Evolutionary conservation across 2,797 vertebrate species (phyloP).

Genomic region (Leucoraja ocellata): DNA sequence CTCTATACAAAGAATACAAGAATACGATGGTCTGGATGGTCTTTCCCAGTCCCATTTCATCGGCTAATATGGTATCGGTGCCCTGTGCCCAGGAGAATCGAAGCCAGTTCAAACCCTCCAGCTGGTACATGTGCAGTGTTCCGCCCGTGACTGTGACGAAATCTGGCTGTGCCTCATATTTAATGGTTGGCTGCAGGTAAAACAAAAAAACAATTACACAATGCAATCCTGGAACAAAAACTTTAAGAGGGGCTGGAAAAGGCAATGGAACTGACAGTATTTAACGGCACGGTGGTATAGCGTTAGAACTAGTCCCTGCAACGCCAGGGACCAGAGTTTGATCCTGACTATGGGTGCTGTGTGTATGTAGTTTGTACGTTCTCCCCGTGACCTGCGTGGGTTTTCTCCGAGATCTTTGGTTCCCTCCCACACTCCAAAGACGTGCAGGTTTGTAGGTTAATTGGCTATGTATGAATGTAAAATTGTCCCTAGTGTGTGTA

Average conservation of each 20-base stretch:
- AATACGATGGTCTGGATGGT: conserved; percentile 96
- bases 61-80: conserved; percentile 89
- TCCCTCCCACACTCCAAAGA: no score
- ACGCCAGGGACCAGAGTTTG: no score
- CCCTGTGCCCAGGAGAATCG: conserved; percentile 95
- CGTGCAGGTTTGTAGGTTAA: no score
- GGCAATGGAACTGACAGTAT: not conserved
- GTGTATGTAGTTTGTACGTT: no score
- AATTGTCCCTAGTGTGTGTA: no score
- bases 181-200: conserved; percentile 74
- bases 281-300: no score
- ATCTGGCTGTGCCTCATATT: conserved; percentile 83
- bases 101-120: conserved; percentile 93
- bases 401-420: no score
- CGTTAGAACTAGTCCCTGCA: no score
- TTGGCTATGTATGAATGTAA: no score
- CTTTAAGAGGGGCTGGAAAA: not conserved
- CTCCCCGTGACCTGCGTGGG: no score
- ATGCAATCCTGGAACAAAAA: not conserved
- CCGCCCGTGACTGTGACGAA: conserved; percentile 84
- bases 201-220: not conserved
- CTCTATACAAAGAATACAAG: conserved; percentile 85
- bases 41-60: conserved; percentile 94
- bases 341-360: no score
- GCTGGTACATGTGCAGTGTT: conserved; percentile 85